Percentiles rank a stretch among this genome's conserved stretches.
Conservation (phyloP, 1,140 invertebrate species). For the Uloborus diversus region DNA sequence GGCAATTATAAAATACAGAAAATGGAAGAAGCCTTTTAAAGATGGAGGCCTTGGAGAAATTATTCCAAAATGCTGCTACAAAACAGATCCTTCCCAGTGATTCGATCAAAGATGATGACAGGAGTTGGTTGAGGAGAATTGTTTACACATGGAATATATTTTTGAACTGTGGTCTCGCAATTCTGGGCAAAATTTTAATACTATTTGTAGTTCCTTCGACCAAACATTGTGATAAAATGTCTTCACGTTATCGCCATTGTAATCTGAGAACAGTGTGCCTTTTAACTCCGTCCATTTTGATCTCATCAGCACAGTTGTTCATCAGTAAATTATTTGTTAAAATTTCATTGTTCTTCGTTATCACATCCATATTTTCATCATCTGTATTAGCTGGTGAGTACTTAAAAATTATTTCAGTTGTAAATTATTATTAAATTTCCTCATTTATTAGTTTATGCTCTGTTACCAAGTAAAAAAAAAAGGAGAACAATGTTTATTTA, state of each 20-base stretch:
- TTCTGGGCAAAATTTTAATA: not conserved
- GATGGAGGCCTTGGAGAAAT: no score
- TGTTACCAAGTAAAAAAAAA: not conserved
- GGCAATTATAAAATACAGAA: no score
- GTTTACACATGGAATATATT: not conserved
- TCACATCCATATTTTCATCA: slow-evolving; percentile 1
- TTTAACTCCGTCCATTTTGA: slow-evolving; percentile 27
- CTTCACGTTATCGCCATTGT: not conserved
- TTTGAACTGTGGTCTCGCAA: no score
- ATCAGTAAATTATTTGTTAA: not conserved
- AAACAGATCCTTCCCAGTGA: no score
- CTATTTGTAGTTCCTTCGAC: slow-evolving; percentile 24
- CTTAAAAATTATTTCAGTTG: not conserved
- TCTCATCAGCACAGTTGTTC: not conserved
- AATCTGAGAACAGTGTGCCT: not conserved
- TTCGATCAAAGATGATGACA: not conserved
- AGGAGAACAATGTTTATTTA: not conserved
- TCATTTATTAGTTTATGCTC: not conserved
- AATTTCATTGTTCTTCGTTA: not conserved
- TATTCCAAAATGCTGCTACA: no score
- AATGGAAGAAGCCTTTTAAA: no score
- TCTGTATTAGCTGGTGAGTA: slow-evolving; percentile 4
- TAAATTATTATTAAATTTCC: not conserved
- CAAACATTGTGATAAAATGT: slow-evolving; percentile 24
- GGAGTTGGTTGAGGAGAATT: slow-evolving; percentile 20